Evolutionary conservation across 2,797 vertebrate genomes (phyloP).

Genomic region (Anolis apletophallus): DNA sequence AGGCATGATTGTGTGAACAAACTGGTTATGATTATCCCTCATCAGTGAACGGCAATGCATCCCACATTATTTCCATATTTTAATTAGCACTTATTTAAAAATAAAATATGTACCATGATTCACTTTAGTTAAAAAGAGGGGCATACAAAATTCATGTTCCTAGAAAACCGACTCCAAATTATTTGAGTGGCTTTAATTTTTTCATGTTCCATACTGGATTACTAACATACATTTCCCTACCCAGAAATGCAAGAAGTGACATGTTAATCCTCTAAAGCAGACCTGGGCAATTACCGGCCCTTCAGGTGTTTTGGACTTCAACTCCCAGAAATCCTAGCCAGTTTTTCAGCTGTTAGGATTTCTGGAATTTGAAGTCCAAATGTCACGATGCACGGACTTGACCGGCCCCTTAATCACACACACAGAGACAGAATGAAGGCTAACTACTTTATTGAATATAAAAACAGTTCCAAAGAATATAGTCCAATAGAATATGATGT

Average conservation of each 20-base stretch:
- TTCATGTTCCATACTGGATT: slow-evolving; percentile 76
- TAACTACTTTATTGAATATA: no score
- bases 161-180: slow-evolving; percentile 78
- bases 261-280: slow-evolving; percentile 52
- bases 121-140: slow-evolving; percentile 76
- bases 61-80: slow-evolving; percentile 79
- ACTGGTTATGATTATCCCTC: slow-evolving; percentile 72
- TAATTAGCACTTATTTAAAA: slow-evolving; percentile 80
- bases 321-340: no score
- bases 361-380: no score
- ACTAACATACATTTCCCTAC: slow-evolving; percentile 63
- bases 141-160: slow-evolving; percentile 76
- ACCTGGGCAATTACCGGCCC: no score
- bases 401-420: no score
- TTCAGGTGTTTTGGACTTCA: no score
- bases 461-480: no score
- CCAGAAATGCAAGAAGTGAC: slow-evolving; percentile 46
- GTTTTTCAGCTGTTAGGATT: no score
- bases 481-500: no score
- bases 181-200: slow-evolving; percentile 74
- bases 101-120: slow-evolving; percentile 70
- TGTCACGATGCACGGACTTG: no score
- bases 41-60: slow-evolving; percentile 57
- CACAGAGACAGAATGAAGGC: no score
- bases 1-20: slow-evolving; percentile 66